phyloP scores from a whole-genome alignment of 2,797 vertebrate genomes.

The Diceros bicornis region DNA sequence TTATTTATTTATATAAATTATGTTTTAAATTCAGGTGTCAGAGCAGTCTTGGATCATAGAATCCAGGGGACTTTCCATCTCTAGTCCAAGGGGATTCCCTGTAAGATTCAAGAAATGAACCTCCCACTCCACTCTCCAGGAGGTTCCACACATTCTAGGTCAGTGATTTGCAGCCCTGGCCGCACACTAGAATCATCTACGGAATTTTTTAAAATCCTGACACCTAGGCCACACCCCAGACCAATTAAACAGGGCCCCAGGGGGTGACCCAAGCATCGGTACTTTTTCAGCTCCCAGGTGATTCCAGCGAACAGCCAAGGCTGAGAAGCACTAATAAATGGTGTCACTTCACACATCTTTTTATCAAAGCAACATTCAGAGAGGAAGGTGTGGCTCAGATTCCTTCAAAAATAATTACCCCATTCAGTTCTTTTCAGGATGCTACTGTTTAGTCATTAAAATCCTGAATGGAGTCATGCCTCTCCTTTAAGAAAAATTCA shows the following conservation, averaged over 20 bases:
- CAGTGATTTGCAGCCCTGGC: background rate
- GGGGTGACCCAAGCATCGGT: background rate
- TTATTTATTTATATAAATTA: background rate
- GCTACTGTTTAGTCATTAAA: background rate
- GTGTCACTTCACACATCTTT: background rate
- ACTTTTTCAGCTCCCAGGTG: background rate
- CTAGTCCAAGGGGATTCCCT: background rate
- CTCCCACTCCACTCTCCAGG: background rate
- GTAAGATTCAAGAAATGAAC: background rate
- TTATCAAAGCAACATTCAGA: background rate
- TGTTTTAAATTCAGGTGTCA: background rate
- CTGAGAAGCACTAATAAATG: background rate
- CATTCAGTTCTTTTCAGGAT: background rate
- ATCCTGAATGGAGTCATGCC: background rate
- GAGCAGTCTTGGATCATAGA: background rate
- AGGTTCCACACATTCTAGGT: background rate
- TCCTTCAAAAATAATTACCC: conserved; percentile 5
- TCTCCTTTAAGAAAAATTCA: background rate
- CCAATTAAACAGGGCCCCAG: background rate
- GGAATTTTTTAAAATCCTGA: background rate
- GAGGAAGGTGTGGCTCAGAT: background rate
- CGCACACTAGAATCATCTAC: background rate
- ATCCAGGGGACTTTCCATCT: background rate
- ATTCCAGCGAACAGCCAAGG: background rate
- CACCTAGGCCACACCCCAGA: background rate